phyloP scores from a whole-genome alignment of 2,888 invertebrate species.

The Syrphus vitripennis region DNA sequence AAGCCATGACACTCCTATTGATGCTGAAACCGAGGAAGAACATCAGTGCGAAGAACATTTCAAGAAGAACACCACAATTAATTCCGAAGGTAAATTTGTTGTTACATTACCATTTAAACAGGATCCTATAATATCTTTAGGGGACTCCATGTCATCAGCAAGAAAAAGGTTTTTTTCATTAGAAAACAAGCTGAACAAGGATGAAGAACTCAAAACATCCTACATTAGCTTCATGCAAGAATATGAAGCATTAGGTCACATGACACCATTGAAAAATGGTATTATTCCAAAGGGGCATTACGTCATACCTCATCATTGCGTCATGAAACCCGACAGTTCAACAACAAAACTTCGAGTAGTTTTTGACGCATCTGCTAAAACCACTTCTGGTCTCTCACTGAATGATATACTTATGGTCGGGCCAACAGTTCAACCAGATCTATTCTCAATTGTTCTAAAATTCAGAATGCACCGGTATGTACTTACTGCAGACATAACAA shows the following conservation, averaged over 20 bases:
- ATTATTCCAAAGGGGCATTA: not conserved
- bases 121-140: not conserved
- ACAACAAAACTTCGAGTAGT: no score
- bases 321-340: no score
- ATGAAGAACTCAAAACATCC: no score
- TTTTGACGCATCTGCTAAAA: not conserved
- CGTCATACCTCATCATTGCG: not conserved
- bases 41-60: conserved; percentile 13
- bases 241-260: not conserved
- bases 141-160: not conserved
- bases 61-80: not conserved
- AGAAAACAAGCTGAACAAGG: not conserved
- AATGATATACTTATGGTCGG: not conserved
- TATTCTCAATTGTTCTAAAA: not conserved
- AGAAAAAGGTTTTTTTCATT: not conserved
- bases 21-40: not conserved
- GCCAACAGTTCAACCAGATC: not conserved
- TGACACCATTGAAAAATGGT: not conserved
- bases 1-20: no score
- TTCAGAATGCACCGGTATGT: no score
- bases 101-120: not conserved
- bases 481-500: no score
- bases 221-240: conserved; percentile 19
- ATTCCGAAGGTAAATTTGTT: not conserved
- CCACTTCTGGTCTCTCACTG: no score